Evolutionary conservation across 2,888 invertebrate genomes (phyloP), one percentile per base, ranked within the genome.

Genomic region (Callosobruchus maculatus): DNA sequence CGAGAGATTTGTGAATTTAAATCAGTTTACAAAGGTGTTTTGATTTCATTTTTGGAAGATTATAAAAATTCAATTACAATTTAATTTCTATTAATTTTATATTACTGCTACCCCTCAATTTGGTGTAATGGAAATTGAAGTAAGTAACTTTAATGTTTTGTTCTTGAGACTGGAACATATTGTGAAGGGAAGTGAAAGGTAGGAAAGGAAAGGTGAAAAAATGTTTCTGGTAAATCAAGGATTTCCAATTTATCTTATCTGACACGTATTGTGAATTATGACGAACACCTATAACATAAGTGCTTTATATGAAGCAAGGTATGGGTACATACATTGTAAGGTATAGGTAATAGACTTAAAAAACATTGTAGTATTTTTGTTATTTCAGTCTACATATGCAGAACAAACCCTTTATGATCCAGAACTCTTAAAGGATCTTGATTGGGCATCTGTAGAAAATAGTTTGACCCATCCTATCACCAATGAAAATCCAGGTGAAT

Each of bases 391-490:
- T 71, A 75, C 77, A 71, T 75, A 77, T 73, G 72, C 30, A 49
- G 80, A 81, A 68, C 81, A 82, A 70, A 82, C 80, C 78, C 88
- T 95, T 22, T 95, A 91, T 81, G 90, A 93, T 82, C 92, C 93
- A 1, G 89, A 89, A 73, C 82, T 95, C 73, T 87, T 95, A 70
- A 85, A 90, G 73, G 88, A 90, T 75, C 86, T 96, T 76, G 91
- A 95, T 83, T 93, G 94, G 83, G 88, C 87, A 79, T 90, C 90
- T 76, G 91, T 91, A 78, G 89, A 90, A 69, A 91, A 91, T 0
- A 88, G 86, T 75, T 93, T 94, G 81, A 92, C 91, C 81, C 93
- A 94, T 13, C 89, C 89, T 75, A 92, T 95, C 77, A 92, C 92
- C 74, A 92, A 93, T 20, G 88, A 89, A 4, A 87, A 90, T 75